Evolutionary conservation across 2,113 vertebrate species (phyloP), one percentile per base, ranked within the genome.

Genomic region (Felis chaus): DNA sequence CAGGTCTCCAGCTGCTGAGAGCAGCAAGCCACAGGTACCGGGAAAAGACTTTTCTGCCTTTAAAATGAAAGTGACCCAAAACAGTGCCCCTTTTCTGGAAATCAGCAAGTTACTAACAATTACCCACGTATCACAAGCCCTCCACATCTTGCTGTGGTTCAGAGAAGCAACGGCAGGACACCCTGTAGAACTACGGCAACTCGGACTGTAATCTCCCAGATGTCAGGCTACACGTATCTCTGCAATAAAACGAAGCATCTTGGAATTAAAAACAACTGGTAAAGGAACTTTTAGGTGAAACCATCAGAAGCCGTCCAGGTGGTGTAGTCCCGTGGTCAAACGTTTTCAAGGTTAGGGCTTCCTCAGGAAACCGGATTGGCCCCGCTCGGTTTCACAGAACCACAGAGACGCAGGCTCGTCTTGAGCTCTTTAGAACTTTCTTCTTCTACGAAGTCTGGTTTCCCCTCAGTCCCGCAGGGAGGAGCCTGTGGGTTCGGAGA

Each of bases 251-350:
- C 25, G 53, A 79, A 68, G 23, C 50, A 83, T 10, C 41, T n/a
- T 27, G 41, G 18, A 27, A 8, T 21, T 73, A n/a, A 71, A 69
- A 73, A 55, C 10, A 14, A 11, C 0, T 3, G 4, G 29, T 27
- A 29, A 29, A 29, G 27, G 55, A 53, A 57, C 63, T 69, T 84
- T 25, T 5, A 39, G 15, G 66, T 16, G 41, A 85, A 65, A n/a
- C 23, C n/a, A 48, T 31, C 4, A 39, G 18, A 80, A 81, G 27
- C 18, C 45, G 27, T 4, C 45, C 36, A 19, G 11, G 39, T 3
- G 19, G 45, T 18, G 8, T 0, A 36, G 55, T 71, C 57, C 21
- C 0, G 0, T 9, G n/a, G 41, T 68, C 31, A 36, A 39, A 68
- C 53, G 76, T 21, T 69, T 55, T 14, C 1, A 33, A 45, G 55